Evolutionary conservation across 1,140 invertebrate genomes (phyloP).

Genomic region (Bombyx mori): DNA sequence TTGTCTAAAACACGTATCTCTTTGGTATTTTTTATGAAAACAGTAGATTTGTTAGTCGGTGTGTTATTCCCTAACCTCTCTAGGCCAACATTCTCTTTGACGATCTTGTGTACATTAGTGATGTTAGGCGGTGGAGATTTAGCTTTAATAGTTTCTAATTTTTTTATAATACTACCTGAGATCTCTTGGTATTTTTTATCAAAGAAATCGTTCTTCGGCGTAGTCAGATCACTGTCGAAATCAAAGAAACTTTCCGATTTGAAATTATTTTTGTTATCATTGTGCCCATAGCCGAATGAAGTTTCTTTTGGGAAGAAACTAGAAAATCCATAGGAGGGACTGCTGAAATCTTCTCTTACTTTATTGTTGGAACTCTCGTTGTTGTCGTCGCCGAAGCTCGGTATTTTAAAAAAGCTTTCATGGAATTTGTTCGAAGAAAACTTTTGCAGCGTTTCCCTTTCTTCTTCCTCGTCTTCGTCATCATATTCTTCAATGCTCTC

Average conservation of each 20-base stretch:
- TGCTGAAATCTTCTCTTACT: constrained; percentile 35
- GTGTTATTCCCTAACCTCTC: constrained; percentile 39
- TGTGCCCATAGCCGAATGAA: constrained; percentile 31
- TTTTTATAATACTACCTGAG: constrained; percentile 53
- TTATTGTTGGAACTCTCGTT: constrained; percentile 29
- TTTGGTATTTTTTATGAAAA: constrained; percentile 64
- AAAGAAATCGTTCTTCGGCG: constrained; percentile 60
- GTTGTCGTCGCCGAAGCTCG: constrained; percentile 42
- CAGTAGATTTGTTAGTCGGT: constrained; percentile 53
- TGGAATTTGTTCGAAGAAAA: constrained; percentile 44
- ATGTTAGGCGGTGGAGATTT: constrained; percentile 36
- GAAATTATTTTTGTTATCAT: constrained; percentile 29
- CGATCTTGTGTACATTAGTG: constrained; percentile 38
- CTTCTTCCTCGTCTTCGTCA: constrained; percentile 37
- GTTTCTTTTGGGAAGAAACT: constrained; percentile 45
- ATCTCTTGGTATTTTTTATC: constrained; percentile 55
- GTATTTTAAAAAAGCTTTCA: constrained; percentile 49
- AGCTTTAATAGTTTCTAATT: constrained; percentile 42
- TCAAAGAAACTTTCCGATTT: constrained; percentile 53
- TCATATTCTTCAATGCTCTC: constrained; percentile 29
- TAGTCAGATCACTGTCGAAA: constrained; percentile 55
- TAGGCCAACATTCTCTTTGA: constrained; percentile 41
- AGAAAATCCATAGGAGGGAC: constrained; percentile 42
- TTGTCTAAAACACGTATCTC: constrained; percentile 56
- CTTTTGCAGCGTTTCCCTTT: constrained; percentile 37